phyloP scores from a whole-genome alignment of 92 coral and sea anemone species.

The Chrysogorgia sp. region DNA sequence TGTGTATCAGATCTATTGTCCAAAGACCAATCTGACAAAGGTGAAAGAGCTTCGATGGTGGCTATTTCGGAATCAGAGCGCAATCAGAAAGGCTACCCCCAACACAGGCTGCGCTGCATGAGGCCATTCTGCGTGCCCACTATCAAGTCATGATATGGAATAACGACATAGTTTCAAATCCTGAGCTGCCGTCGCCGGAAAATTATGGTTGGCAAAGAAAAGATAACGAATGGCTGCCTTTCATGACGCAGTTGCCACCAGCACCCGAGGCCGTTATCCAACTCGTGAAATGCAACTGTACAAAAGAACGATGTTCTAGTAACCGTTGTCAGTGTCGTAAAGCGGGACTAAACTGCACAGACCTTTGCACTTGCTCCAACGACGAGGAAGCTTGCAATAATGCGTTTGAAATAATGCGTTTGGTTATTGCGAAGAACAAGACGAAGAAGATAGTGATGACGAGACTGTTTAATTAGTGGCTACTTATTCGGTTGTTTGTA shows the following conservation, averaged over 20 bases:
- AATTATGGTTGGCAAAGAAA: constrained; percentile 51
- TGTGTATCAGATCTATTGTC: constrained; percentile 52
- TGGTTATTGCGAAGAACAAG: neutral
- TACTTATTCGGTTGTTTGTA: neutral
- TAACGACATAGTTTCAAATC: constrained; percentile 44
- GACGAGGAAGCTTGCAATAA: neutral
- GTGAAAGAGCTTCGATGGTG: constrained; percentile 55
- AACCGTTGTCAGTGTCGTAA: constrained; percentile 18
- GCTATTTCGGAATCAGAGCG: constrained; percentile 56
- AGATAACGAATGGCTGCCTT: constrained; percentile 7
- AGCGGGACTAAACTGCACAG: constrained; percentile 23
- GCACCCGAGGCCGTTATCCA: constrained; percentile 28
- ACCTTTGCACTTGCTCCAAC: constrained; percentile 8
- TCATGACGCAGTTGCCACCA: constrained; percentile 19
- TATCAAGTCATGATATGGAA: constrained; percentile 64
- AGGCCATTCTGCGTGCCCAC: constrained; percentile 33
- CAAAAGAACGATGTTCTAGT: constrained; percentile 12
- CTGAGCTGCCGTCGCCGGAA: constrained; percentile 56
- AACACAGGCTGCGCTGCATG: constrained; percentile 42
- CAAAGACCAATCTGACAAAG: constrained; percentile 34
- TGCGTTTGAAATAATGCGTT: neutral
- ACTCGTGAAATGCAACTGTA: constrained; percentile 1
- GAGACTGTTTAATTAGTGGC: neutral
- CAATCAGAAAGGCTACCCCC: constrained; percentile 63
- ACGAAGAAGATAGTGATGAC: neutral